Evolutionary conservation across 2,113 vertebrate species (phyloP).

Genomic region (Arothron firmamentum): DNA sequence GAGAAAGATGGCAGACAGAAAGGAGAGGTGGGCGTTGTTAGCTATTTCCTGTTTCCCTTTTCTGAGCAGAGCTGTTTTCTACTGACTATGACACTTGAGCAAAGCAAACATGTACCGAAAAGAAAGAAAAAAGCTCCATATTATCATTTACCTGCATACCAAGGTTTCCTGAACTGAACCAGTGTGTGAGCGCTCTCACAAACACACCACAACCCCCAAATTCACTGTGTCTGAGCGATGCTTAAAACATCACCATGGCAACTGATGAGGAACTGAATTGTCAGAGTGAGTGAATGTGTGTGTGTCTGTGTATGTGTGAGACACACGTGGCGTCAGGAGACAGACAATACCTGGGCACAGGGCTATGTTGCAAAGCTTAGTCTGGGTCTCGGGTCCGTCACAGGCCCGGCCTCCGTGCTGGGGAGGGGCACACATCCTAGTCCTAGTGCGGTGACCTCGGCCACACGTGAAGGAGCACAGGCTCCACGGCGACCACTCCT

Average conservation of each 20-base stretch:
- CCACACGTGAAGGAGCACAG: constrained; percentile 99
- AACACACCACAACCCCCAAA: constrained; percentile 27
- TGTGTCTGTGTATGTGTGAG: too few relatives aligned
- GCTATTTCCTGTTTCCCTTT: not conserved
- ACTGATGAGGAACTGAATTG: too few relatives aligned
- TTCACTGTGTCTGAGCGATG: constrained; percentile 6
- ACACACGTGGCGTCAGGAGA: constrained; percentile 12
- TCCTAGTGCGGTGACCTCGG: constrained; percentile 96
- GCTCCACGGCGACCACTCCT: constrained; percentile 99
- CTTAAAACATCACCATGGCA: not conserved
- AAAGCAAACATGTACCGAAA: constrained; percentile 60
- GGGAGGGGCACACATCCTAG: constrained; percentile 91
- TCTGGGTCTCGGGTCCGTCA: constrained; percentile 96
- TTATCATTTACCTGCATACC: constrained; percentile 57
- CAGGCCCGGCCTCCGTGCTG: constrained; percentile 95
- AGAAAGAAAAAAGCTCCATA: constrained; percentile 62
- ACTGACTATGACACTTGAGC: constrained; percentile 1
- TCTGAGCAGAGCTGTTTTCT: constrained; percentile 10
- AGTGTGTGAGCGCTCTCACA: constrained; percentile 30
- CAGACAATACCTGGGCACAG: constrained; percentile 89
- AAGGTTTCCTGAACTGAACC: constrained; percentile 34
- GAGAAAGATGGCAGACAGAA: constrained; percentile 56
- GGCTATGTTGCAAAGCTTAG: constrained; percentile 99
- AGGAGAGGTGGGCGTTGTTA: constrained; percentile 33
- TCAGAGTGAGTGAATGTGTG: too few relatives aligned